Conservation (phyloP, 2,113 vertebrate species). For the Conger conger region DNA sequence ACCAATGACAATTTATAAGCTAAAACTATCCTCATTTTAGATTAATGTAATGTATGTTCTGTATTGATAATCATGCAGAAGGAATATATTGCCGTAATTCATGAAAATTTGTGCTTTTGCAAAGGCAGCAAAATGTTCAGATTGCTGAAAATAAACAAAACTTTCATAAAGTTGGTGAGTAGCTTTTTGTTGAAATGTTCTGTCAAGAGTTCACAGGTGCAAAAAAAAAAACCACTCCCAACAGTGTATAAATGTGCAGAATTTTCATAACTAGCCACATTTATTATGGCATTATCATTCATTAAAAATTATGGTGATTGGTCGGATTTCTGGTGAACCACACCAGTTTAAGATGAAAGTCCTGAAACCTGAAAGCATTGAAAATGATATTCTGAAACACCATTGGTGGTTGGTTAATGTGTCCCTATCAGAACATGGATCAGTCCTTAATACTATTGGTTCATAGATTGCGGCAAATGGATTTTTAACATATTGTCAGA, state of each 20-base stretch:
- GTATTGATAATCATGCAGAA: background rate
- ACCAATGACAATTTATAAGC: constrained; percentile 15
- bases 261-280: too few species aligned
- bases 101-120: background rate
- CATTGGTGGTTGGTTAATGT: too few species aligned
- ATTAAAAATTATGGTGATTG: background rate
- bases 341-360: too few species aligned
- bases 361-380: too few species aligned
- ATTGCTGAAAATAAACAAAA: background rate
- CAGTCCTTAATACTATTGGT: background rate
- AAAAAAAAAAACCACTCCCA: background rate
- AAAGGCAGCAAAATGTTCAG: background rate
- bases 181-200: background rate
- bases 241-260: background rate
- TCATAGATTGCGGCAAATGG: background rate
- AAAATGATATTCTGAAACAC: too few species aligned
- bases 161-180: background rate
- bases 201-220: background rate
- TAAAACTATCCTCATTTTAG: background rate
- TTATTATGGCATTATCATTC: background rate
- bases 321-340: too few species aligned
- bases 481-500: constrained; percentile 21
- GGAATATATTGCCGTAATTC: background rate
- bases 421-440: too few species aligned
- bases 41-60: background rate